Base-by-base conservation (phyloP, 1,140 invertebrate genomes). In the Anastatus disparis region DNA sequence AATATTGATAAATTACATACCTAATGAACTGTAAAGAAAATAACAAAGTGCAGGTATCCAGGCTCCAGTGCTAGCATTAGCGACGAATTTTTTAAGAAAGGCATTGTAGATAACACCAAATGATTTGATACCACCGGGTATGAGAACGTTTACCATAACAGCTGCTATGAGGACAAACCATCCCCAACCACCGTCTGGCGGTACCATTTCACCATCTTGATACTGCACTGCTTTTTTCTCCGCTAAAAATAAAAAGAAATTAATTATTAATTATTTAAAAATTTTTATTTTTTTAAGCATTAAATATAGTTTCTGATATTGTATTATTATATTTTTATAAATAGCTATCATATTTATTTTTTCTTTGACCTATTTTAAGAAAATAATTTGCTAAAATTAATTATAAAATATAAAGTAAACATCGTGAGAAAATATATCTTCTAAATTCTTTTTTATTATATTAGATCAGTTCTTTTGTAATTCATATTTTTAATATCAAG, bases 21-120 rank as follows among this genome's bases (percentile, higher is more conserved):
- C 93, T 76, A 95, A 85, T 73, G 93, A 94, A 80, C 93, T 94
- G 85, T 95, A 95, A 2, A 95, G 86, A 80, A 94, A 95, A 80
- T 95, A 95, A 76, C 93, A 94, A 0, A 95, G 79, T 0, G 93
- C 93, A 2, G 93, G 93, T 77, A 95, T 94, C 88, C 93, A 94
- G 0, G 92, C 89, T n/a, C 92, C 92, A n/a, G 90, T 87, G 0
- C 92, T 87, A 2, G 91, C 87, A 10, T 90, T 88, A 0, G 92
- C 88, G 12, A 94, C 76, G 74, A 94, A 95, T 1, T 91, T 90
- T 74, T 92, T 90, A 46, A 93, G 84, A 79, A 95, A 93, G 77
- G 94, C 93, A 27, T 93, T 89, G 75, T 94, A 91, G 0, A 95
- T 84, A 1, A 95, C 93, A 24, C 94, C 94, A 78, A 95, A 95